Conservation (phyloP, 2,113 vertebrate genomes). For the Pygathrix nemaeus region DNA sequence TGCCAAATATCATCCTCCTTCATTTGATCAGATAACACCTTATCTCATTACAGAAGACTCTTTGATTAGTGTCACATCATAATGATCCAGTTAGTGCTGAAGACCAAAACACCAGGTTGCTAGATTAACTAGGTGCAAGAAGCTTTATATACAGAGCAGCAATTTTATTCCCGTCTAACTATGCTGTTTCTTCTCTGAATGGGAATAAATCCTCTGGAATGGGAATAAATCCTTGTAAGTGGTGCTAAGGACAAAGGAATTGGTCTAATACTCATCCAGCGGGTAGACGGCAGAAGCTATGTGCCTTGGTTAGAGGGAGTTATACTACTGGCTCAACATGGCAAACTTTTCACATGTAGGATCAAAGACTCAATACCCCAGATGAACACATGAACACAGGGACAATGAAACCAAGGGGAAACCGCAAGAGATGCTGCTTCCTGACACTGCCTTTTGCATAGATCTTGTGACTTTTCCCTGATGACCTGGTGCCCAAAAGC, state of each 20-base stretch:
- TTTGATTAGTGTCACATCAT: neutral
- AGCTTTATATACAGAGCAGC: neutral
- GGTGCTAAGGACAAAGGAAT: neutral
- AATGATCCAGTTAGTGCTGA: neutral
- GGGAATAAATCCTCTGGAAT: neutral
- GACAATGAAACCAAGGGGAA: neutral
- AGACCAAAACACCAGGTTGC: neutral
- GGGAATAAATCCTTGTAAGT: neutral
- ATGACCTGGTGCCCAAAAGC: neutral
- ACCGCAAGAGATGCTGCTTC: neutral
- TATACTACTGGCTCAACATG: neutral
- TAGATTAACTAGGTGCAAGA: neutral
- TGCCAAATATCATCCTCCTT: neutral
- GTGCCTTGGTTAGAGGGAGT: neutral
- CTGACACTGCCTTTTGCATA: neutral
- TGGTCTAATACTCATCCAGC: neutral
- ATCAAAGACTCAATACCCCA: neutral
- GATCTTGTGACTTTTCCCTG: neutral
- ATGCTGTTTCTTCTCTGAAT: neutral
- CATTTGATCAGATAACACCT: constrained; percentile 15
- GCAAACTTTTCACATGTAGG: neutral
- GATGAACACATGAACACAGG: neutral
- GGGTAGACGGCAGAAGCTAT: too few species aligned
- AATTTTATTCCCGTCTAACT: neutral
- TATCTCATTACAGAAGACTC: neutral